Conservation (phyloP, 2,888 invertebrate species). For the Beris morrisii region DNA sequence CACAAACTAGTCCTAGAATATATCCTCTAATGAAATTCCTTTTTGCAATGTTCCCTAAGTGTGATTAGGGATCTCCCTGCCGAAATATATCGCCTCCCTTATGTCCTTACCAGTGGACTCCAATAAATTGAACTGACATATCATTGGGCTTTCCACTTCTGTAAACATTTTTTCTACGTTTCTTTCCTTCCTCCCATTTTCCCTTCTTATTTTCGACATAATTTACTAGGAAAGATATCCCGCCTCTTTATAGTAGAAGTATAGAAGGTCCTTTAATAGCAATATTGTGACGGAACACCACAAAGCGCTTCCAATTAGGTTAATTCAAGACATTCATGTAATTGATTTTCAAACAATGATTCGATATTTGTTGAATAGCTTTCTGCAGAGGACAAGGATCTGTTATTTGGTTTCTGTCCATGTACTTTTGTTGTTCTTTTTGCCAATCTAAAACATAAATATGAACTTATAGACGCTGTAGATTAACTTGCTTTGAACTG, state of each 20-base stretch:
- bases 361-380: neutral
- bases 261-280: neutral
- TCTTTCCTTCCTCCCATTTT: neutral
- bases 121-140: constrained; percentile 19
- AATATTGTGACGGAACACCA: neutral
- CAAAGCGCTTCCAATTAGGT: constrained; percentile 14
- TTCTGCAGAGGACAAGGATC: too few species aligned
- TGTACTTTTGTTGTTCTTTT: too few species aligned
- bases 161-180: neutral
- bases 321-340: constrained; percentile 9
- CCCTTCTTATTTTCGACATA: constrained; percentile 4
- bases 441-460: too few species aligned
- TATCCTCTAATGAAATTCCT: neutral
- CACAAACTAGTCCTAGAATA: neutral
- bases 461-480: too few species aligned
- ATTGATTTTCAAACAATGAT: constrained; percentile 21
- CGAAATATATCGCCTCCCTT: constrained; percentile 5
- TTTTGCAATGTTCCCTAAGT: constrained; percentile 10
- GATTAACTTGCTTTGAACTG: too few species aligned
- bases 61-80: constrained; percentile 4
- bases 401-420: too few species aligned
- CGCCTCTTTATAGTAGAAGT: neutral
- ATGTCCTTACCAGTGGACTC: neutral
- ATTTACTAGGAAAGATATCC: constrained; percentile 9
- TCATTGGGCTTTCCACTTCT: too few species aligned